phyloP scores from a whole-genome alignment of 1,140 invertebrate species.

The Brachionus calyciflorus region DNA sequence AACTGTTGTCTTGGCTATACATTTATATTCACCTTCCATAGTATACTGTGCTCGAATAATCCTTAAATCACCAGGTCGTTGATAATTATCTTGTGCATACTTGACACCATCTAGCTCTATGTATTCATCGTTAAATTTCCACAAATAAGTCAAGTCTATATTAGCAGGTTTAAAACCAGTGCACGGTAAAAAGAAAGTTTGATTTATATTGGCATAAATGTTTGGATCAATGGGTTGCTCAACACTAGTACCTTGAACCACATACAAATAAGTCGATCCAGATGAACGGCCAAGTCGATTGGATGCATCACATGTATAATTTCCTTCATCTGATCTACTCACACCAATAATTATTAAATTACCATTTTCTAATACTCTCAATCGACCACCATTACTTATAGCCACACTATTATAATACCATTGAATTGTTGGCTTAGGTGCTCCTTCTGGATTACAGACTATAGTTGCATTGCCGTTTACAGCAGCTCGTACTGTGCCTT shows the following conservation, averaged over 20 bases:
- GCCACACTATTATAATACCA: slow-evolving; percentile 43
- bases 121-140: slow-evolving; percentile 44
- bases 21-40: slow-evolving; percentile 61
- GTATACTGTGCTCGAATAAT: slow-evolving; percentile 53
- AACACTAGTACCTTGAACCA: slow-evolving; percentile 30
- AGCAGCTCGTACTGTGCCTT: slow-evolving; percentile 81
- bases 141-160: slow-evolving; percentile 42
- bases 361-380: slow-evolving; percentile 51
- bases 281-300: slow-evolving; percentile 54
- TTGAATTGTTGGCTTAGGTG: slow-evolving; percentile 69
- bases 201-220: slow-evolving; percentile 37
- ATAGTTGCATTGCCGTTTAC: slow-evolving; percentile 87
- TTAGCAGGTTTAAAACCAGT: neutral
- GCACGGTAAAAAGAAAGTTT: slow-evolving; percentile 43
- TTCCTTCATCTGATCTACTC: slow-evolving; percentile 52
- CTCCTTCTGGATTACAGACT: slow-evolving; percentile 85
- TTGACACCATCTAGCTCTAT: neutral
- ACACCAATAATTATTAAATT: slow-evolving; percentile 54
- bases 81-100: slow-evolving; percentile 49
- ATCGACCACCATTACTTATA: slow-evolving; percentile 18
- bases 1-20: slow-evolving; percentile 74
- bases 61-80: slow-evolving; percentile 51
- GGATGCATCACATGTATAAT: slow-evolving; percentile 57
- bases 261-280: slow-evolving; percentile 36
- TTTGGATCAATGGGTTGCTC: slow-evolving; percentile 14